Conservation (phyloP, 2,888 invertebrate genomes). For the Timandra comae region DNA sequence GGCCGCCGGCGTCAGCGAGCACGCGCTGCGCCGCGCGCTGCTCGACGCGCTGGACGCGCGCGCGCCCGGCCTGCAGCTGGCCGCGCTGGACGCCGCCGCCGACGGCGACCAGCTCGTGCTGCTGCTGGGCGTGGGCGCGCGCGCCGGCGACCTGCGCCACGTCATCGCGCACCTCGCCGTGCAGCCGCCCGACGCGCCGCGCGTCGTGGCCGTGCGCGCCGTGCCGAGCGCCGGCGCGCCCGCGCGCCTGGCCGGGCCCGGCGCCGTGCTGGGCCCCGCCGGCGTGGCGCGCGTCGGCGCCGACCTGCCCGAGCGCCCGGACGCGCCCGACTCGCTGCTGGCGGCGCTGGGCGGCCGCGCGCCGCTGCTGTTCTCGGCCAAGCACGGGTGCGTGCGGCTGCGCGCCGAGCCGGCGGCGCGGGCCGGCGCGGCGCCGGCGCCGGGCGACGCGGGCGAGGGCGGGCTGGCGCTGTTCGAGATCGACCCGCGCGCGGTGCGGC, state of each 20-base stretch:
- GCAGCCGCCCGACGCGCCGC: slow-evolving; percentile 71
- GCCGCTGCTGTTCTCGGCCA: slow-evolving; percentile 47
- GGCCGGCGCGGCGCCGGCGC: slow-evolving; percentile 18
- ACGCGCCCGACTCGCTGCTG: neutral
- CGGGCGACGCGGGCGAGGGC: slow-evolving; percentile 58
- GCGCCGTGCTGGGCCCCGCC: too few species aligned
- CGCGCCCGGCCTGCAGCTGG: slow-evolving; percentile 80
- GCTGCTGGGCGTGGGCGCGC: slow-evolving; percentile 81
- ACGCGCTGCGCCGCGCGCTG: slow-evolving; percentile 83
- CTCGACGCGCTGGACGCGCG: slow-evolving; percentile 74
- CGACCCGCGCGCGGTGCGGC: slow-evolving; percentile 79
- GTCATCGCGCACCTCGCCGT: slow-evolving; percentile 81
- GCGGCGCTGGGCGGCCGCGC: slow-evolving; percentile 3
- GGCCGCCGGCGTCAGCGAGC: slow-evolving; percentile 86
- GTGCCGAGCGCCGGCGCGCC: too few species aligned
- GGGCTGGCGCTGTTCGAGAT: slow-evolving; percentile 81
- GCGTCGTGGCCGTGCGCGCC: slow-evolving; percentile 44
- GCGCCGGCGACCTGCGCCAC: slow-evolving; percentile 83
- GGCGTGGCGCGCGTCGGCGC: too few species aligned
- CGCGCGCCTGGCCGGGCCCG: too few species aligned
- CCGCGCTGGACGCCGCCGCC: slow-evolving; percentile 85
- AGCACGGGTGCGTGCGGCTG: slow-evolving; percentile 48
- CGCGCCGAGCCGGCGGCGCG: slow-evolving; percentile 5
- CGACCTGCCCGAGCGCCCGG: too few species aligned
- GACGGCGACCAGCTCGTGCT: slow-evolving; percentile 78